Evolutionary conservation across 2,888 invertebrate species (phyloP), one percentile per base, ranked within the genome.

Genomic region (Plagiodera versicolora): DNA sequence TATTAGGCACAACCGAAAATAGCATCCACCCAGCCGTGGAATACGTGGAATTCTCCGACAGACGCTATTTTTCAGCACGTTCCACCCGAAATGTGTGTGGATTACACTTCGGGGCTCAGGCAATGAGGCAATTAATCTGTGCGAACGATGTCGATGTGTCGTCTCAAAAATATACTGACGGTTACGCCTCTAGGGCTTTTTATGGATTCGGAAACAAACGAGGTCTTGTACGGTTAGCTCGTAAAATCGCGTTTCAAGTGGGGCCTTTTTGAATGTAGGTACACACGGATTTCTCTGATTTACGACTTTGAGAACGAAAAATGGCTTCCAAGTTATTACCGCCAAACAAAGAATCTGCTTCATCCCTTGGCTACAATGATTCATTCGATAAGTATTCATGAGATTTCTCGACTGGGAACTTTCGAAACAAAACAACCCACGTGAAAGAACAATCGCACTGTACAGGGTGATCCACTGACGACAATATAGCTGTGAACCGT

Each of bases 131-230:
- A 32, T 32, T 32, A 32, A 32, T 32, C 32, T 10, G 11, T 32
- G 2, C 2, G 11, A 32, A 32, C 10, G 32, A 11, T 32, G 32
- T 11, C 32, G 32, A 10, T 11, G 9, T 10, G 32, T 32, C 32
- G 2, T 32, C 32, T 32, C 32, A 32, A 32, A 32, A 32, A 32
- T 10, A 32, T 32, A 32, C 44, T 60, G 60, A 60, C 60, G 56
- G 52, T 44, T 48, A 46, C 46, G 28, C 32, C 10, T 1, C 28
- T 10, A 32, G 32, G 11, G 32, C 32, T 32, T 11, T 32, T 32
- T 11, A 32, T 32, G 32, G 32, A 32, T 32, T 32, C 10, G 10
- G 32, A 32, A 32, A 32, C 32, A 32, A 11, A 11, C 32, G 8
- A 6, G 8, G 10, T 9, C 32, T 32, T 11, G 11, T 32, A 11